A percentile compares a stretch with the other conserved stretches of the same genome.
Conservation (phyloP, 2,113 vertebrate genomes). For the Malurus cyaneus region DNA sequence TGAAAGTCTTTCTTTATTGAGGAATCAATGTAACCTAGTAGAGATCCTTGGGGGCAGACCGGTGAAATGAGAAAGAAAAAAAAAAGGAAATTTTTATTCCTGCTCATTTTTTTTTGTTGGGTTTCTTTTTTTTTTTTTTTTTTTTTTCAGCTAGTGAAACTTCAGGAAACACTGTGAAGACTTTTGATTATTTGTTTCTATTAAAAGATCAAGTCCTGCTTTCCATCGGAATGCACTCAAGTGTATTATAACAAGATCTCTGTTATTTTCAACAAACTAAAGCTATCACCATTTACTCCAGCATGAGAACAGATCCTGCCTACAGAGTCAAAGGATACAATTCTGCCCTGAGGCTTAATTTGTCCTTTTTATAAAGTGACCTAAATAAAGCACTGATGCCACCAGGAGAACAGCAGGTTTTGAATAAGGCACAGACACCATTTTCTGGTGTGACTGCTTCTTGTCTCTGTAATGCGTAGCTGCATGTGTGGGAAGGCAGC, state of each 20-base stretch:
- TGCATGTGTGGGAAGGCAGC: background rate
- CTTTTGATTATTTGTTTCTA: background rate
- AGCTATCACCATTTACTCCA: background rate
- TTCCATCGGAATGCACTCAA: background rate
- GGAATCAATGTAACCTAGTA: background rate
- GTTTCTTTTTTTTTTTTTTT: background rate
- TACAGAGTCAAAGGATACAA: background rate
- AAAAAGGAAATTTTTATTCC: background rate
- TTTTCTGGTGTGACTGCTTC: slow-evolving; percentile 21
- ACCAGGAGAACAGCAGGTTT: slow-evolving; percentile 38
- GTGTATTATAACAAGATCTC: background rate
- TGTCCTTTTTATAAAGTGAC: slow-evolving; percentile 43
- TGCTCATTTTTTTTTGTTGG: background rate
- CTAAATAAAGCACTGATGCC: slow-evolving; percentile 12
- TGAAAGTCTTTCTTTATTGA: background rate
- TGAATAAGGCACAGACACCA: background rate
- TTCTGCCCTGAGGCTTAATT: background rate
- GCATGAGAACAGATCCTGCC: background rate
- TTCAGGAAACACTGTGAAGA: background rate
- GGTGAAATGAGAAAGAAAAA: background rate
- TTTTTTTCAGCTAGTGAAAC: background rate
- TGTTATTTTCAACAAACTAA: background rate
- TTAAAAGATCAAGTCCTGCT: background rate
- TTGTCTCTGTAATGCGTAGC: background rate
- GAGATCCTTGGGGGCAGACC: background rate